A percentile compares a stretch with the other conserved stretches of the same genome.
Evolutionary conservation across 2,888 invertebrate genomes (phyloP).

Genomic region (Cyclophora punctaria): DNA sequence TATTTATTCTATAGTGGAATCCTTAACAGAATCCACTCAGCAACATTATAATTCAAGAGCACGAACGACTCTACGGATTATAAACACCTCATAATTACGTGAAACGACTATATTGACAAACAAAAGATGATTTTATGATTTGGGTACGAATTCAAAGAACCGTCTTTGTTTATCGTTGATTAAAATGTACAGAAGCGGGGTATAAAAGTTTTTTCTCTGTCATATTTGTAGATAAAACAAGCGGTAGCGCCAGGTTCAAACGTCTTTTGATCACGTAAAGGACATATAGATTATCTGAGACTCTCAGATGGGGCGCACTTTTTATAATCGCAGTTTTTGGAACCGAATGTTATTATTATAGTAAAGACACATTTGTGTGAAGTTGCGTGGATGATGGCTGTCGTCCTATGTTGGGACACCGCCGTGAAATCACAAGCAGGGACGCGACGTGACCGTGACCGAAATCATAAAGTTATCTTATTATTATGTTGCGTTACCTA

Average conservation of each 20-base stretch:
- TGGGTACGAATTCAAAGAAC: constrained; percentile 60
- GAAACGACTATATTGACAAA: constrained; percentile 21
- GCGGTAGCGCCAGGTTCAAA: constrained; percentile 61
- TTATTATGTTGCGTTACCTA: too few species aligned
- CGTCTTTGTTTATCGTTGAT: constrained; percentile 54
- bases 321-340: constrained; percentile 57
- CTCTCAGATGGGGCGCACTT: constrained; percentile 54
- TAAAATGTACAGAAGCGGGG: constrained; percentile 68
- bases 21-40: too few species aligned
- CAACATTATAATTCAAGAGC: too few species aligned
- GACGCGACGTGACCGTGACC: constrained; percentile 38
- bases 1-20: too few species aligned
- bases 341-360: constrained; percentile 40
- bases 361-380: constrained; percentile 47
- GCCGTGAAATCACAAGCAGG: constrained; percentile 45
- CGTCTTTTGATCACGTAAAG: constrained; percentile 51
- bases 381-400: constrained; percentile 33
- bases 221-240: constrained; percentile 37
- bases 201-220: constrained; percentile 51
- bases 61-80: too few species aligned
- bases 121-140: constrained; percentile 48
- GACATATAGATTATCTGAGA: constrained; percentile 56
- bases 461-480: background rate
- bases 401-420: constrained; percentile 39
- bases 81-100: constrained; percentile 34